A percentile compares a stretch with the other conserved stretches of the same genome.
These are phyloP conservation scores for Dynastes grantii DNA, from an alignment of 2,888 invertebrate species.

Conservation along the genomic window DNA sequence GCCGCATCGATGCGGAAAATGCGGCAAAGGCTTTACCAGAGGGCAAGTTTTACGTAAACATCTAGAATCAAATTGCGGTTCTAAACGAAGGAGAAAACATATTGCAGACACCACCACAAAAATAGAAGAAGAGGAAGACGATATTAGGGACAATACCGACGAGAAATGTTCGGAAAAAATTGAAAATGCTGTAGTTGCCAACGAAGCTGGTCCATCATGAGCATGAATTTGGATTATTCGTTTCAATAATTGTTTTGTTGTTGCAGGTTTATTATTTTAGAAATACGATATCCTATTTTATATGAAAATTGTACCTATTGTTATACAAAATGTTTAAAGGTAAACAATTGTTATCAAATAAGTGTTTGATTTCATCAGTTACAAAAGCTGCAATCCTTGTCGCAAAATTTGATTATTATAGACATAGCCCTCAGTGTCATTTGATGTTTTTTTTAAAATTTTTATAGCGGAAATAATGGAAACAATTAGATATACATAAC, in stretches of 20 bases:
- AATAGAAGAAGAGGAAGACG: constrained; percentile 18
- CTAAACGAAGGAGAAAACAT: constrained; percentile 35
- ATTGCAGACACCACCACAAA: constrained; percentile 7
- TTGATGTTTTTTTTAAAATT: no score
- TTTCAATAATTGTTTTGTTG: constrained; percentile 7
- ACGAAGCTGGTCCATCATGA: constrained; percentile 14
- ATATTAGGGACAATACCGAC: not conserved
- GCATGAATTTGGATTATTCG: not conserved
- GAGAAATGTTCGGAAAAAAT: not conserved
- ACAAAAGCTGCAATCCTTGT: no score
- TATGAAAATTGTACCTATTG: constrained; percentile 13
- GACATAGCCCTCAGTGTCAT: no score
- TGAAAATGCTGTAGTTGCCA: constrained; percentile 2
- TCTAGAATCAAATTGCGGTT: constrained; percentile 45
- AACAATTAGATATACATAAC: no score
- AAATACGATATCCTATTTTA: constrained; percentile 15
- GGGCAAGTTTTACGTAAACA: constrained; percentile 37
- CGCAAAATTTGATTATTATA: no score
- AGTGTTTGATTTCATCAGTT: no score
- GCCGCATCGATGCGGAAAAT: constrained; percentile 40
- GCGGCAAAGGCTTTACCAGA: constrained; percentile 46
- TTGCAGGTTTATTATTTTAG: constrained; percentile 7
- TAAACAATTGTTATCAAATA: constrained; percentile 25
- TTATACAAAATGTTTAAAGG: not conserved
- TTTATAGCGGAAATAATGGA: no score